Percentiles rank a stretch among this genome's conserved stretches.
phyloP scores from a whole-genome alignment of 2,888 invertebrate species.

The Timandra comae region DNA sequence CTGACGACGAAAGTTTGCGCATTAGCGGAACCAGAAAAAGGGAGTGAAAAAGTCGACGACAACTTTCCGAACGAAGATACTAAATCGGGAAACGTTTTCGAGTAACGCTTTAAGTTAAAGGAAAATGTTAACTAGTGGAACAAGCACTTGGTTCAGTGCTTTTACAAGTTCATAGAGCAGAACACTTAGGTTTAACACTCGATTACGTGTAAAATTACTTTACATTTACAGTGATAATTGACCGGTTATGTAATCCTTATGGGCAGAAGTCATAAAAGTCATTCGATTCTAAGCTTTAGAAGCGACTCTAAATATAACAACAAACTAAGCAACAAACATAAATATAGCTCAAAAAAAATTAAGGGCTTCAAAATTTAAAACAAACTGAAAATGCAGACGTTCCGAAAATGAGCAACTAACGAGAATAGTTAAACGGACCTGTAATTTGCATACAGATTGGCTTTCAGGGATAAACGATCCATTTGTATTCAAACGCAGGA shows the following conservation, averaged over 20 bases:
- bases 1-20: conserved; percentile 45
- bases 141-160: too few relatives aligned
- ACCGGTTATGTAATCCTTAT: too few relatives aligned
- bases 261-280: too few relatives aligned
- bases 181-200: too few relatives aligned
- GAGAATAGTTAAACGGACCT: conserved; percentile 73
- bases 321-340: too few relatives aligned
- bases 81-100: conserved; percentile 31
- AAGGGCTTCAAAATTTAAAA: conserved; percentile 38
- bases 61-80: conserved; percentile 35
- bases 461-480: conserved; percentile 73
- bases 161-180: too few relatives aligned
- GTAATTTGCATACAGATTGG: conserved; percentile 76
- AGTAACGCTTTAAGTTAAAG: conserved; percentile 30
- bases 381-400: conserved; percentile 59
- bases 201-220: too few relatives aligned
- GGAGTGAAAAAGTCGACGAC: conserved; percentile 54
- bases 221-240: too few relatives aligned
- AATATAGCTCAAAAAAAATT: conserved; percentile 4
- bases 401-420: conserved; percentile 75
- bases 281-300: too few relatives aligned
- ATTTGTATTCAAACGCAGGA: conserved; percentile 74
- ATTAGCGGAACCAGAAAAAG: conserved; percentile 56
- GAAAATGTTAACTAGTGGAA: conserved; percentile 18
- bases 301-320: too few relatives aligned